Percentiles rank a stretch among this genome's conserved stretches.
Conservation (phyloP, 2,113 vertebrate species). For the Neolamprologus devosi region DNA sequence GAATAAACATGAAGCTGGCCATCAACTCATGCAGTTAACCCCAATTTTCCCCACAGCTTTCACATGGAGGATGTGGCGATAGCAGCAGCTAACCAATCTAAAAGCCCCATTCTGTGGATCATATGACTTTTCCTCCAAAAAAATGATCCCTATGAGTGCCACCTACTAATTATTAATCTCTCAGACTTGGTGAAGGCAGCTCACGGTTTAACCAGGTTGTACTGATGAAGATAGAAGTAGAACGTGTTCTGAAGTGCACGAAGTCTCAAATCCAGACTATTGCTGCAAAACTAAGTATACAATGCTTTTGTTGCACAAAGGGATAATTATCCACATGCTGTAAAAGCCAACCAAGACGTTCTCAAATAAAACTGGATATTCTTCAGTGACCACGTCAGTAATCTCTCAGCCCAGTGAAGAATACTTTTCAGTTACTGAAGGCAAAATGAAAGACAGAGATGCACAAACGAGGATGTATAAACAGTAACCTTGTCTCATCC, state of each 20-base stretch:
- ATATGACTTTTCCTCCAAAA: not conserved
- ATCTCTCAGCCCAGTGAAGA: not conserved
- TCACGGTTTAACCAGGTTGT: not conserved
- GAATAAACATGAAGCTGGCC: not conserved
- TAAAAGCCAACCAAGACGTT: not conserved
- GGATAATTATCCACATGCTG: not conserved
- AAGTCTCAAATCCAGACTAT: not conserved
- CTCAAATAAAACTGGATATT: not conserved
- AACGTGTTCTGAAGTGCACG: not conserved
- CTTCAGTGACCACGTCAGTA: not conserved
- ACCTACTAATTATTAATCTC: not conserved
- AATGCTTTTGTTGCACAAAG: not conserved
- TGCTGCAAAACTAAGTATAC: not conserved
- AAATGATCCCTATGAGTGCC: not conserved
- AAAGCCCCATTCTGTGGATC: not conserved
- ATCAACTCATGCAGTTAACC: not conserved
- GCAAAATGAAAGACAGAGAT: not conserved
- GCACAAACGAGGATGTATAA: conserved; percentile 15
- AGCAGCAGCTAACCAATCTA: not conserved
- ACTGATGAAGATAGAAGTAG: not conserved
- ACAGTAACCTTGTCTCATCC: conserved; percentile 26
- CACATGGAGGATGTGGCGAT: not conserved
- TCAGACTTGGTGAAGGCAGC: not conserved
- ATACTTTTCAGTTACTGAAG: not conserved
- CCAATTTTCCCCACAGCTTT: not conserved